Evolutionary conservation across 2,797 vertebrate genomes (phyloP).

Genomic region (Tragelaphus eurycerus): DNA sequence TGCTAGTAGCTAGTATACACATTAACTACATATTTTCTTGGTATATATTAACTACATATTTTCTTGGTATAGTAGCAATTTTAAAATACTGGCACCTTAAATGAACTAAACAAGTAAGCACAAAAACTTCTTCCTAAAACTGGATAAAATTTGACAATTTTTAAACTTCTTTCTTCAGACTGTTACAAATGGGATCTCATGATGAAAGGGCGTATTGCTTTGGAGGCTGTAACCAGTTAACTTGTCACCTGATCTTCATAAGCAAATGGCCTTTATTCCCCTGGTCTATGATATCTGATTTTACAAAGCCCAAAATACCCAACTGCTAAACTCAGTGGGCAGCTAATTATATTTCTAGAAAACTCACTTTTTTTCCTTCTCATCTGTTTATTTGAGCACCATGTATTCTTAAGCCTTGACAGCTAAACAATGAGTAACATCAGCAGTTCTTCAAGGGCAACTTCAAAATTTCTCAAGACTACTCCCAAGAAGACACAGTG

Average conservation of each 20-base stretch:
- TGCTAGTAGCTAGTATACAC: background rate
- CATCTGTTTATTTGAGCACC: background rate
- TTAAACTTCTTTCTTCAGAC: slow-evolving; percentile 43
- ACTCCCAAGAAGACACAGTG: background rate
- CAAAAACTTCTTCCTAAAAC: slow-evolving; percentile 26
- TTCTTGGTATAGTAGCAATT: background rate
- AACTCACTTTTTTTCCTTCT: slow-evolving; percentile 18
- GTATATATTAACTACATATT: background rate
- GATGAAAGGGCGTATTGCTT: background rate
- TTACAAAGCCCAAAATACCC: slow-evolving; percentile 36
- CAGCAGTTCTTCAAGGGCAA: background rate
- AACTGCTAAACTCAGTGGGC: slow-evolving; percentile 29
- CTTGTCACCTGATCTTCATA: slow-evolving; percentile 13
- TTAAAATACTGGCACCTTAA: slow-evolving; percentile 8
- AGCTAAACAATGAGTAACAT: background rate
- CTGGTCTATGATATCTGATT: slow-evolving; percentile 39
- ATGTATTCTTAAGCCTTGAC: background rate
- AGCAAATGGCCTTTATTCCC: slow-evolving; percentile 17
- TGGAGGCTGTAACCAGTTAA: background rate
- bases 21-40: slow-evolving; percentile 18
- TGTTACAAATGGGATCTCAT: slow-evolving; percentile 45
- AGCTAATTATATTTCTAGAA: slow-evolving; percentile 22
- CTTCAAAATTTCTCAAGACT: background rate
- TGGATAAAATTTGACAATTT: background rate
- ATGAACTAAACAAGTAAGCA: background rate